These are phyloP conservation scores for Bombycilla garrulus DNA, from an alignment of 2,113 vertebrate genomes.

Conservation along the genomic window DNA sequence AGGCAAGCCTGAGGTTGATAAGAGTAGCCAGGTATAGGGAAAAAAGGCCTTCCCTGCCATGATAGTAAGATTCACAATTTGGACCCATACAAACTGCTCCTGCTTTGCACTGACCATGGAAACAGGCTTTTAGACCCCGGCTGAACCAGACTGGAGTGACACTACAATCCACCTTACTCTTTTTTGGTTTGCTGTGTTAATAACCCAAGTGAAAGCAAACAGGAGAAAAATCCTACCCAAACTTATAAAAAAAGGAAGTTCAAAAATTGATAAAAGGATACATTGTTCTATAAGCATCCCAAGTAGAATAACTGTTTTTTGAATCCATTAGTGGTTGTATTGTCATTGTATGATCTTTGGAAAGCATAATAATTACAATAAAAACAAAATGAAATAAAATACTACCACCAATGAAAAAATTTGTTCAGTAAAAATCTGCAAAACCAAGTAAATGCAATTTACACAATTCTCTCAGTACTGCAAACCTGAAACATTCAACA, in stretches of 20 bases:
- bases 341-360: background rate
- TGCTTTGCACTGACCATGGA: background rate
- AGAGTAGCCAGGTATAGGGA: background rate
- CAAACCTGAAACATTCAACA: constrained; percentile 61
- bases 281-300: background rate
- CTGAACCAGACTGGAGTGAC: background rate
- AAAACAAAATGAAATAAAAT: constrained; percentile 60
- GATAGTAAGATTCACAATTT: background rate
- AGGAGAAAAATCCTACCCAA: background rate
- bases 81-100: background rate
- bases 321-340: constrained; percentile 6
- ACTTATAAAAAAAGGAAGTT: background rate
- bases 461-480: constrained; percentile 17
- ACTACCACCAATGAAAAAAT: constrained; percentile 60
- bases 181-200: background rate
- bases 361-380: background rate
- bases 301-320: background rate
- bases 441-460: constrained; percentile 18
- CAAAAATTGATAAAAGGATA: background rate
- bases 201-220: background rate
- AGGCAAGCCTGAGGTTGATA: background rate
- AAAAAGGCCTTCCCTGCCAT: background rate
- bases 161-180: background rate
- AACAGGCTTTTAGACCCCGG: background rate
- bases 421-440: constrained; percentile 27